A percentile compares a stretch with the other conserved stretches of the same genome.
These are phyloP conservation scores for Amphibalanus amphitrite DNA, from an alignment of 1,140 invertebrate genomes.

Conservation along the genomic window DNA sequence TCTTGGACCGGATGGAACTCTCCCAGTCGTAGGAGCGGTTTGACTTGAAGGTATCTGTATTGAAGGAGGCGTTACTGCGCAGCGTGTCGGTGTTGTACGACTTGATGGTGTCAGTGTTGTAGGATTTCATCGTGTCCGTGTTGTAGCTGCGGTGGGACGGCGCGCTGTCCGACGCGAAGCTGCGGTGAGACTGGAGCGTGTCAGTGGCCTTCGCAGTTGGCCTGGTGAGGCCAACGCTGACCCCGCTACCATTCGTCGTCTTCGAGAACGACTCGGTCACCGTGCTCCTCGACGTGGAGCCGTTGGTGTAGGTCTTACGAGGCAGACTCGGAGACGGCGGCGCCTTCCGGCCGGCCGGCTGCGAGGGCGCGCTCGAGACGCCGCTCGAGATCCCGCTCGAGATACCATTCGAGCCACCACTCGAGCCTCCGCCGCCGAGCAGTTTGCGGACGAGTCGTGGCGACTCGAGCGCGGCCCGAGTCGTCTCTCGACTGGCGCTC, in stretches of 20 bases:
- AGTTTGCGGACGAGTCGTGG: slow-evolving; percentile 49
- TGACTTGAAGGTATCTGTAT: not conserved
- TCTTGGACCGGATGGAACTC: not conserved
- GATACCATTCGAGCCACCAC: too few species aligned
- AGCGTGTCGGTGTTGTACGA: slow-evolving; percentile 1
- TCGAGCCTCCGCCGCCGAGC: not conserved
- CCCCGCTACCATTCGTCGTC: not conserved
- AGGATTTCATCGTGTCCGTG: not conserved
- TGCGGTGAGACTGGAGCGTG: not conserved
- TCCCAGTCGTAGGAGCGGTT: slow-evolving; percentile 2
- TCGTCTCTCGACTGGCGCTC: slow-evolving; percentile 16
- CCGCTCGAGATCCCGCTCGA: too few species aligned
- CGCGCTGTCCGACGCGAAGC: not conserved
- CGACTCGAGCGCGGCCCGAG: slow-evolving; percentile 36
- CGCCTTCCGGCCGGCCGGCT: not conserved
- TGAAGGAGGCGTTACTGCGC: not conserved
- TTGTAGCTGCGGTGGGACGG: not conserved
- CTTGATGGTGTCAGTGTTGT: not conserved
- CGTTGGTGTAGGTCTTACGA: not conserved
- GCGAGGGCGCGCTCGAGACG: too few species aligned
- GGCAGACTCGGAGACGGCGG: not conserved
- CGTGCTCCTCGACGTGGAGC: not conserved
- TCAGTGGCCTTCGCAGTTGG: not conserved
- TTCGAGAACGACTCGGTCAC: not conserved
- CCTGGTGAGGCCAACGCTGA: too few species aligned